These are phyloP conservation scores for Gnatocerus cornutus DNA, from an alignment of 2,888 invertebrate genomes.

Conservation along the genomic window DNA sequence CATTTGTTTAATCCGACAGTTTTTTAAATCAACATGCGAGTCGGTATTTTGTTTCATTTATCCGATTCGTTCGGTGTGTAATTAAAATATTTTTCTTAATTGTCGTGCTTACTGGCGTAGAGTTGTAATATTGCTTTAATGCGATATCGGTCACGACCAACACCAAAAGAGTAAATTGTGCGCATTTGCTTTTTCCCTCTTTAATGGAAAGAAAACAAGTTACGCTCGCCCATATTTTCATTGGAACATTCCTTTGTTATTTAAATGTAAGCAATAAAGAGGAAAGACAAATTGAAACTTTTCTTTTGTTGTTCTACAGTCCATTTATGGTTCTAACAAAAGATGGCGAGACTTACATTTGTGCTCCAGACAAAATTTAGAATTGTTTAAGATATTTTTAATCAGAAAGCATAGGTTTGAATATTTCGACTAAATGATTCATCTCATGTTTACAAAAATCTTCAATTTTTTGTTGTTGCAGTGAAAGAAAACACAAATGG, in stretches of 20 bases:
- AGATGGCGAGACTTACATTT: not conserved
- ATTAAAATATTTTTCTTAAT: too few species aligned
- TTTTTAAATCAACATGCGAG: too few species aligned
- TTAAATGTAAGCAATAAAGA: constrained; percentile 17
- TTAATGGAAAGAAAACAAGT: constrained; percentile 16
- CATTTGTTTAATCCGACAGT: too few species aligned
- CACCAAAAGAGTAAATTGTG: not conserved
- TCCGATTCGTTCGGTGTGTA: too few species aligned
- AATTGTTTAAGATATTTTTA: too few species aligned
- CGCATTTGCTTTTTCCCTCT: not conserved
- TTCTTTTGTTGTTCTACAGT: constrained; percentile 12
- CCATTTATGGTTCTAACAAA: constrained; percentile 23
- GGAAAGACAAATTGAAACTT: constrained; percentile 15
- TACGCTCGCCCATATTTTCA: constrained; percentile 5
- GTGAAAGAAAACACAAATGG: constrained; percentile 71
- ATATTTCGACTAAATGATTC: too few species aligned
- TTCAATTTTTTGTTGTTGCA: too few species aligned
- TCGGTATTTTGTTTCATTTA: too few species aligned
- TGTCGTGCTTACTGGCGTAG: too few species aligned
- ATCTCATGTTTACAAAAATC: too few species aligned
- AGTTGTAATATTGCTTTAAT: not conserved
- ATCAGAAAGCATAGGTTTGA: too few species aligned
- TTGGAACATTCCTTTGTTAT: constrained; percentile 19
- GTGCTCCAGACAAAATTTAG: not conserved
- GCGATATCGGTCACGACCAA: constrained; percentile 1